A percentile compares a stretch with the other conserved stretches of the same genome.
Evolutionary conservation across 2,888 invertebrate genomes (phyloP).

Genomic region (Cerastoderma edule): DNA sequence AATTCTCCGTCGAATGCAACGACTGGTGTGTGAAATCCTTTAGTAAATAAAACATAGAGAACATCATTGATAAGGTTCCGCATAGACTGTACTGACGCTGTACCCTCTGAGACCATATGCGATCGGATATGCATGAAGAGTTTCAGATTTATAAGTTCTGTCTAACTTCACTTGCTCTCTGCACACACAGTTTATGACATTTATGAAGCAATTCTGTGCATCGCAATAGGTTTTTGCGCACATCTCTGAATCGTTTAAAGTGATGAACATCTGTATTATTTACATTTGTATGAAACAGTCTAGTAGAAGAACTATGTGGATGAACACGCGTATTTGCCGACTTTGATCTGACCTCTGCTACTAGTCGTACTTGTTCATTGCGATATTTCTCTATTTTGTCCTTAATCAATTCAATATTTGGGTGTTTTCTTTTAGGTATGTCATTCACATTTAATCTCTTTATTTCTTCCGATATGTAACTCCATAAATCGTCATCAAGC

Average conservation of each 20-base stretch:
- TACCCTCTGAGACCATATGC: constrained; percentile 41
- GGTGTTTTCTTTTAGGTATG: constrained; percentile 12
- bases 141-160: constrained; percentile 35
- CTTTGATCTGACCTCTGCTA: constrained; percentile 37
- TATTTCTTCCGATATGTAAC: background rate
- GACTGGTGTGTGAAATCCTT: constrained; percentile 33
- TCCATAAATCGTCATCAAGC: constrained; percentile 22
- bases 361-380: constrained; percentile 16
- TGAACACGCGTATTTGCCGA: constrained; percentile 29
- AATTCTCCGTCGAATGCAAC: constrained; percentile 42
- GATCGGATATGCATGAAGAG: constrained; percentile 36
- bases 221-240: background rate
- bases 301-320: background rate
- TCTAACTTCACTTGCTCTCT: constrained; percentile 49
- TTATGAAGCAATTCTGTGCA: background rate
- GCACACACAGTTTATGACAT: constrained; percentile 15
- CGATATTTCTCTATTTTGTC: constrained; percentile 27
- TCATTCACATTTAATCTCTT: constrained; percentile 7
- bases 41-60: constrained; percentile 7
- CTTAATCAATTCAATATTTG: constrained; percentile 15
- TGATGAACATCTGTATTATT: background rate
- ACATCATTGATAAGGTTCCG: constrained; percentile 28
- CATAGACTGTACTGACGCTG: constrained; percentile 22
- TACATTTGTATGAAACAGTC: constrained; percentile 22
- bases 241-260: constrained; percentile 21